These are phyloP conservation scores for Tamias sibiricus DNA, from an alignment of 2,113 vertebrate genomes.

Conservation along the genomic window DNA sequence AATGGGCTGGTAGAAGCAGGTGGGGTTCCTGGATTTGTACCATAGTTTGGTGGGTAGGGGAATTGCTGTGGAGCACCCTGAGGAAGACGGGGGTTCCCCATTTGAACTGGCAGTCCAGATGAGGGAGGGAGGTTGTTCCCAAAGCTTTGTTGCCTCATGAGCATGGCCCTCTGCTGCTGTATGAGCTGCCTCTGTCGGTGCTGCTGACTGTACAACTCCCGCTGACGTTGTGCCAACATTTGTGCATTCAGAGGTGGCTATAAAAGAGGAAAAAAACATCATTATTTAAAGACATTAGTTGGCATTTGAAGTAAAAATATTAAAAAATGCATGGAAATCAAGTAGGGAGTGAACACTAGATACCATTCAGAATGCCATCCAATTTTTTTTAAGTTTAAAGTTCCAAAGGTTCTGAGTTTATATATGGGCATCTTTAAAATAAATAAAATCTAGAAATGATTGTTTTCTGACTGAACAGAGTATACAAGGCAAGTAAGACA, in stretches of 20 bases:
- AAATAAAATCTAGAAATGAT: slow-evolving; percentile 41
- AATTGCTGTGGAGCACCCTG: slow-evolving; percentile 92
- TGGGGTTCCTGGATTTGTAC: slow-evolving; percentile 89
- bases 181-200: slow-evolving; percentile 96
- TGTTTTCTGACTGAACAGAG: neutral
- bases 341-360: neutral
- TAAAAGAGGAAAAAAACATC: neutral
- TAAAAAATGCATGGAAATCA: slow-evolving; percentile 27
- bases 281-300: neutral
- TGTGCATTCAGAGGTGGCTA: slow-evolving; percentile 96
- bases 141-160: slow-evolving; percentile 93
- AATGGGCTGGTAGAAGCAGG: slow-evolving; percentile 94
- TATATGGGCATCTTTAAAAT: slow-evolving; percentile 1
- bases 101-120: slow-evolving; percentile 86
- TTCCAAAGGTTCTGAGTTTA: slow-evolving; percentile 39
- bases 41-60: slow-evolving; percentile 91
- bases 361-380: neutral
- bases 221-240: slow-evolving; percentile 96
- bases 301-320: slow-evolving; percentile 48
- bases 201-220: slow-evolving; percentile 96
- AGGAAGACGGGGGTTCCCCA: slow-evolving; percentile 86
- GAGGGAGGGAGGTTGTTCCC: slow-evolving; percentile 85
- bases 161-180: slow-evolving; percentile 95
- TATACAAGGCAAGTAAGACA: neutral
- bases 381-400: slow-evolving; percentile 45